Evolutionary conservation across 2,113 vertebrate species (phyloP).

Genomic region (Porphyrio hochstetteri): DNA sequence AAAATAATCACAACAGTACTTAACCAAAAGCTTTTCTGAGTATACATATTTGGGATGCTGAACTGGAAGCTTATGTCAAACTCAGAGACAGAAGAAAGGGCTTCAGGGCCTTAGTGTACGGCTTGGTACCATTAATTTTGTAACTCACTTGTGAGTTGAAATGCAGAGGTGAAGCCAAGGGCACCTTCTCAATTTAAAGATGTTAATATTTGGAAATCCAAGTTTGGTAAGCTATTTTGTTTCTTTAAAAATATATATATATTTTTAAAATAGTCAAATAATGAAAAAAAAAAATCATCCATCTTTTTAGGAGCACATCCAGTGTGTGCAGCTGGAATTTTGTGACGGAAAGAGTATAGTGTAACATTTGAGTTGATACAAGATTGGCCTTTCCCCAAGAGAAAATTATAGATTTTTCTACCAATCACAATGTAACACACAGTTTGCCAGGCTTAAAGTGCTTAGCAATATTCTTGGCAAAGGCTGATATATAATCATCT

Average conservation of each 20-base stretch:
- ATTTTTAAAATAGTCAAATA: too few relatives aligned
- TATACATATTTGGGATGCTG: not conserved
- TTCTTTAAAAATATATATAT: not conserved
- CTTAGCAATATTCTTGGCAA: conserved; percentile 65
- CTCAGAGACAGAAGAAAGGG: not conserved
- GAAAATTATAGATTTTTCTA: conserved; percentile 67
- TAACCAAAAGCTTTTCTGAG: not conserved
- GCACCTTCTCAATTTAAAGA: not conserved
- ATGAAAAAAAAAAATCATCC: too few relatives aligned
- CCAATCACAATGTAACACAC: conserved; percentile 56
- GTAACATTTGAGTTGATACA: conserved; percentile 13
- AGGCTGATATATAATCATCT: conserved; percentile 64
- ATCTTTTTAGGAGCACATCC: not conserved
- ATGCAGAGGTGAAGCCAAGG: not conserved
- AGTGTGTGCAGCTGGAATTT: conserved; percentile 44
- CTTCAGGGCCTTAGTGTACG: not conserved
- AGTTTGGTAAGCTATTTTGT: not conserved
- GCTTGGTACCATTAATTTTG: not conserved
- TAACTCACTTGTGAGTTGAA: not conserved
- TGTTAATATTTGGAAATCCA: not conserved
- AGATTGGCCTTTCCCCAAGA: conserved; percentile 50
- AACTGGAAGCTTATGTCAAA: not conserved
- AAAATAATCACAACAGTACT: not conserved
- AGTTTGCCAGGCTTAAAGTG: conserved; percentile 60
- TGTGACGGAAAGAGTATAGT: not conserved